Base-by-base conservation (phyloP, 2,113 vertebrate genomes). In the Arenaria interpres region DNA sequence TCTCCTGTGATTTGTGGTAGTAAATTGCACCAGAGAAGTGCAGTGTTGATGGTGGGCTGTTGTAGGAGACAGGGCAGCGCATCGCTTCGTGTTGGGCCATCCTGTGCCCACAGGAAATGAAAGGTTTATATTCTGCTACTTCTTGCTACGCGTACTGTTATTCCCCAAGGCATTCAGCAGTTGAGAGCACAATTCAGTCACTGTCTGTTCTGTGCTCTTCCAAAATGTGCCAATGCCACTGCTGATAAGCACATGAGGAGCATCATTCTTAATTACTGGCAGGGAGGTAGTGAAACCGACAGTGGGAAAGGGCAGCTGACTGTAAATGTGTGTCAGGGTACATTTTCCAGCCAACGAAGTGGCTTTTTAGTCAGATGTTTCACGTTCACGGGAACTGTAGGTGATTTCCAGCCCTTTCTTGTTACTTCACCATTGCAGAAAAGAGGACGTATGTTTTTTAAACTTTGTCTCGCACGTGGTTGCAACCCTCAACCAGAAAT, bases 381-480 rank as follows among this genome's bases (percentile, higher is more conserved):
- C 39, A 50, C 32, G 69, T 18, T 92, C 1, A 50, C 0, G 2
- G 84, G 90, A 91, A 85, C 7, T 45, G n/a, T 85, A 87, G 96
- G 97, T 92, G 74, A 17, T 96, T 97, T 96, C 97, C 89, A 68
- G 0, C 66, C n/a, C 28, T 68, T 78, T 67, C 46, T 92, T 2
- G 0, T 67, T 77, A 73, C 16, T 64, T 84, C 41, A 10, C 11
- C 23, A 4, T 30, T 53, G 37, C 75, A 78, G 54, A 85, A 84
- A 92, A 93, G 75, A 57, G 71, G 15, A 83, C 3, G 0, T 90
- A 0, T 90, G 4, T 7, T 18, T 89, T 89, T 87, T 75, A 63
- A 93, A 37, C 59, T 73, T 80, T 7, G 6, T 50, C 37, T 80
- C 1, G 0, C 4, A 8, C 28, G 5, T 12, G 33, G 68, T 63